Conservation (phyloP, 2,888 invertebrate species). For the Microdon myrmicae region DNA sequence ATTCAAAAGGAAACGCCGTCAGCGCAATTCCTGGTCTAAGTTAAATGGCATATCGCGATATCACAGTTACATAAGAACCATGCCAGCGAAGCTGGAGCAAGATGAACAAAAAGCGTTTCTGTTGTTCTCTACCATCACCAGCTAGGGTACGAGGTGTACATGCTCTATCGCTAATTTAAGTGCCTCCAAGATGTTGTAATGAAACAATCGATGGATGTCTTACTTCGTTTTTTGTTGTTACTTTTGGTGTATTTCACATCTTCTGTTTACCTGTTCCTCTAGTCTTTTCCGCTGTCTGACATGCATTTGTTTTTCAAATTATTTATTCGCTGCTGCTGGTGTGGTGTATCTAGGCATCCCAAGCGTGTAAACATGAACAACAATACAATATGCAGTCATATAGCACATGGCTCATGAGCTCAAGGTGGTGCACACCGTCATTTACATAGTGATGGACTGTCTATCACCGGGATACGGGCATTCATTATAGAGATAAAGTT, state of each 20-base stretch:
- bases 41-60: constrained; percentile 39
- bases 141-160: background rate
- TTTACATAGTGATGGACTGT: too few relatives aligned
- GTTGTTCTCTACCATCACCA: constrained; percentile 14
- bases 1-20: constrained; percentile 1
- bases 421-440: too few relatives aligned
- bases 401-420: too few relatives aligned
- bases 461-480: too few relatives aligned
- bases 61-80: constrained; percentile 36
- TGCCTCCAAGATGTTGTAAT: constrained; percentile 42
- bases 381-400: constrained; percentile 13
- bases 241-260: too few relatives aligned
- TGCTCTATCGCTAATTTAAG: constrained; percentile 29
- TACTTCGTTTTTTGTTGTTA: constrained; percentile 3
- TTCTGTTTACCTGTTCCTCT: too few relatives aligned
- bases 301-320: constrained; percentile 43
- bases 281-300: constrained; percentile 5
- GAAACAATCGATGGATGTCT: constrained; percentile 36
- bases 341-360: constrained; percentile 23
- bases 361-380: constrained; percentile 46
- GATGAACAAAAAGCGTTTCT: constrained; percentile 3
- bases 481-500: too few relatives aligned
- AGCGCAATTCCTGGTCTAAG: constrained; percentile 10
- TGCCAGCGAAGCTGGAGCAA: background rate
- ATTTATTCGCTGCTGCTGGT: constrained; percentile 43